Conservation (phyloP, 2,888 invertebrate species). For the Strigamia maritima region DNA sequence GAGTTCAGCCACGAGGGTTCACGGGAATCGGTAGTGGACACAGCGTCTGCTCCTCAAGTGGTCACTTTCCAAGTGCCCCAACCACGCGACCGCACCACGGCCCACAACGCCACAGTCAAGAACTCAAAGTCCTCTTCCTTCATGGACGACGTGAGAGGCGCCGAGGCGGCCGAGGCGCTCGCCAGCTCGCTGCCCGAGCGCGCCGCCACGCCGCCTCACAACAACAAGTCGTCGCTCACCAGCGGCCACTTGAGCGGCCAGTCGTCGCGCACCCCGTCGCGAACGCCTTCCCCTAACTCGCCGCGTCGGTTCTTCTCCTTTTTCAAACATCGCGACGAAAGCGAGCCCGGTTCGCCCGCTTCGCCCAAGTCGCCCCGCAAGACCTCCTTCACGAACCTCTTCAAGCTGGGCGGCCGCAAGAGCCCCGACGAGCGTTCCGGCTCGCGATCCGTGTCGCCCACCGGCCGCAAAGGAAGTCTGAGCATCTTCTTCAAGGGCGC, state of each 20-base stretch:
- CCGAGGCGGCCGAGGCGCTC: conserved; percentile 35
- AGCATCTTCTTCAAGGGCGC: conserved; percentile 34
- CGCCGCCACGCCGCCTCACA: conserved; percentile 26
- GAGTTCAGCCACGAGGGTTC: conserved; percentile 31
- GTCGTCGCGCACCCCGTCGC: conserved; percentile 34
- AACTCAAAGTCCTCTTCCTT: conserved; percentile 38
- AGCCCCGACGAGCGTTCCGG: not conserved
- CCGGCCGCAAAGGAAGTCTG: conserved; percentile 37
- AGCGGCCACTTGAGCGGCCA: conserved; percentile 19
- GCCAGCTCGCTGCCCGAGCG: conserved; percentile 34
- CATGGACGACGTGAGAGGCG: conserved; percentile 39
- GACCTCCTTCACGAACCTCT: conserved; percentile 39
- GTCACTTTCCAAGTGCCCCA: not conserved
- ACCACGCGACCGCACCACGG: not conserved
- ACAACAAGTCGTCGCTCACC: conserved; percentile 31
- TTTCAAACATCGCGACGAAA: conserved; percentile 42
- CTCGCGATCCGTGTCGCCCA: conserved; percentile 37
- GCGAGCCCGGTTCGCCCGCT: conserved; percentile 40
- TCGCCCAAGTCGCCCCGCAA: conserved; percentile 41
- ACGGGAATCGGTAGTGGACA: conserved; percentile 13
- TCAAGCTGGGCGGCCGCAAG: conserved; percentile 31
- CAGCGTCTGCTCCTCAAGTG: not conserved
- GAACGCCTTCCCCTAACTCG: conserved; percentile 42
- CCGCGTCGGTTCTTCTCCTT: conserved; percentile 41
- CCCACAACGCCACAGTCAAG: not conserved